These are phyloP conservation scores for Anthopleura xanthogrammica DNA, from an alignment of 92 coral and sea anemone genomes.

Conservation along the genomic window DNA sequence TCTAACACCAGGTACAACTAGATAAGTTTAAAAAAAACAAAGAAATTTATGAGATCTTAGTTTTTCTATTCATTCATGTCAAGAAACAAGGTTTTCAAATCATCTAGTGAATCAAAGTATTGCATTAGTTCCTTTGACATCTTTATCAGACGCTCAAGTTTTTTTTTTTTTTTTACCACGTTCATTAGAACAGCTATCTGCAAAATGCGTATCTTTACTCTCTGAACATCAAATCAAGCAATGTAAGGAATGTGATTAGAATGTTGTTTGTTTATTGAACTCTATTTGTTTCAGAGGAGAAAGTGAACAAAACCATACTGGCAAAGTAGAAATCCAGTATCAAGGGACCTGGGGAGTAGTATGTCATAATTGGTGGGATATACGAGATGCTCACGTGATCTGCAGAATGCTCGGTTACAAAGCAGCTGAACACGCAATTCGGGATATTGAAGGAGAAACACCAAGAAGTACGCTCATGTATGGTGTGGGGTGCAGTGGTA, in stretches of 20 bases:
- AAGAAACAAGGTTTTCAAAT: too few relatives aligned
- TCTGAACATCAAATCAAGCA: too few relatives aligned
- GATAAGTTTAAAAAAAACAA: too few relatives aligned
- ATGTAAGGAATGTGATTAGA: not conserved
- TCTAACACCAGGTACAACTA: too few relatives aligned
- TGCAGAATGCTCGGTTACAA: conserved; percentile 5
- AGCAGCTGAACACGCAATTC: not conserved
- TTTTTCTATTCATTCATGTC: too few relatives aligned
- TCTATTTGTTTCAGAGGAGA: conserved; percentile 1
- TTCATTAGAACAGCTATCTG: too few relatives aligned
- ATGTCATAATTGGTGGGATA: not conserved
- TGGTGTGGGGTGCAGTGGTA: not conserved
- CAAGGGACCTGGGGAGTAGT: not conserved
- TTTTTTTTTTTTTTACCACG: too few relatives aligned
- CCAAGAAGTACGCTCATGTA: not conserved
- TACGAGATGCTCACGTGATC: conserved; percentile 9
- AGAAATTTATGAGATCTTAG: too few relatives aligned
- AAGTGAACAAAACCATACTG: not conserved
- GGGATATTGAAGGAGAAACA: not conserved
- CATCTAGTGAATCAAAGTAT: too few relatives aligned
- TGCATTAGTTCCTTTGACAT: too few relatives aligned
- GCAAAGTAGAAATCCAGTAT: conserved; percentile 1
- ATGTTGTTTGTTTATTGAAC: not conserved
- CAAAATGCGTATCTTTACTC: too few relatives aligned
- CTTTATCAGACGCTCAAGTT: too few relatives aligned